phyloP scores from a whole-genome alignment of 2,888 invertebrate genomes.

The Gerosis bhagava region DNA sequence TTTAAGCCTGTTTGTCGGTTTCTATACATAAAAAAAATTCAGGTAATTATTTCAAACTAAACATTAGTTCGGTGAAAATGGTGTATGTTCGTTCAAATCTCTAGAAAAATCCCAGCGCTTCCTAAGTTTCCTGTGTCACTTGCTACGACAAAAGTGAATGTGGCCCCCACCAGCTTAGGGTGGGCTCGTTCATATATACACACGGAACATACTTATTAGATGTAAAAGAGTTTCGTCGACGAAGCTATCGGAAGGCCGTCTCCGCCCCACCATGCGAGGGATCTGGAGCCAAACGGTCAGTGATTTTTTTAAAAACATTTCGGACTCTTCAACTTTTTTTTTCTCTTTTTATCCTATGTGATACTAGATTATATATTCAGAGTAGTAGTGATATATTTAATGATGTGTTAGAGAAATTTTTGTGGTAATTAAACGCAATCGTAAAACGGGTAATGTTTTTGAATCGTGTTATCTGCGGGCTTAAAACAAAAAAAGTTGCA shows the following conservation, averaged over 20 bases:
- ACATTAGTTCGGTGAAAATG: too few species aligned
- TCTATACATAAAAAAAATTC: too few species aligned
- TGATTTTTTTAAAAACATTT: conserved; percentile 44
- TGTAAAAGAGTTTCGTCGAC: conserved; percentile 67
- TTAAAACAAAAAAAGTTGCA: too few species aligned
- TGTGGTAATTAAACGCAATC: too few species aligned
- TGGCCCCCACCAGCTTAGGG: conserved; percentile 28
- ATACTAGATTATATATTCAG: not conserved
- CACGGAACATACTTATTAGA: conserved; percentile 58
- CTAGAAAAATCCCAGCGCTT: conserved; percentile 27
- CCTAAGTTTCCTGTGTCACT: conserved; percentile 38
- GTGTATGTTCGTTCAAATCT: too few species aligned
- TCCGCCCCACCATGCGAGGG: conserved; percentile 82
- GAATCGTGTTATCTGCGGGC: too few species aligned
- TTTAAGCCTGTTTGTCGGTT: too few species aligned
- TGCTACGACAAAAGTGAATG: conserved; percentile 57
- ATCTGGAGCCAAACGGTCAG: conserved; percentile 84
- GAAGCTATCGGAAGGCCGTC: conserved; percentile 62
- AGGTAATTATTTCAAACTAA: too few species aligned
- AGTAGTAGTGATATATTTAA: too few species aligned
- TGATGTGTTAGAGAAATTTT: too few species aligned
- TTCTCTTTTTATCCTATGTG: not conserved
- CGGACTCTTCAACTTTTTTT: conserved; percentile 10
- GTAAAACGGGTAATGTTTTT: too few species aligned
- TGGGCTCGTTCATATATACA: conserved; percentile 58